phyloP scores from a whole-genome alignment of 1,140 invertebrate genomes.

The Tetragonula clypearis region DNA sequence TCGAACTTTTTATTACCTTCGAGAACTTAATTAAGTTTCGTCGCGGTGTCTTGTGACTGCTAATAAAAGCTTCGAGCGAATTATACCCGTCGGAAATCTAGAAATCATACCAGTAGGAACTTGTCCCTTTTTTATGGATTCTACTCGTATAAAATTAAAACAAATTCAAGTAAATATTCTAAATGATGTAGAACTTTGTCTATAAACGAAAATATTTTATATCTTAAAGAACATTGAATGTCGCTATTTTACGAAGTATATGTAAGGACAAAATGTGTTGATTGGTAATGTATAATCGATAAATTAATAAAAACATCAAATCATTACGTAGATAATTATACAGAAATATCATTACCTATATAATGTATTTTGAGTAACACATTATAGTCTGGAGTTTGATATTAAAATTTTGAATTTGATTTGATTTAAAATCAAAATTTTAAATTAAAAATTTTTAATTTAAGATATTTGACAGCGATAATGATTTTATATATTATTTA shows the following conservation, averaged over 20 bases:
- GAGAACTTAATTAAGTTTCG: neutral
- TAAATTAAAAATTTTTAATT: neutral
- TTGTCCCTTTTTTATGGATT: neutral
- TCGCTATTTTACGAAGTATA: neutral
- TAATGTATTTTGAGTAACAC: neutral
- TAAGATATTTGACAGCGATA: neutral
- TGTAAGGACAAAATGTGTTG: neutral
- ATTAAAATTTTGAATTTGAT: neutral
- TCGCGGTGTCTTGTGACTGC: neutral
- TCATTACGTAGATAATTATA: neutral
- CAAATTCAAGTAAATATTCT: neutral
- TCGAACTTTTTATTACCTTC: neutral
- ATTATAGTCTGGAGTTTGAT: neutral
- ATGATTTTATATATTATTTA: neutral
- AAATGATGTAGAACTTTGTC: neutral
- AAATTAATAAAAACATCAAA: neutral
- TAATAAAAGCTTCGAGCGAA: neutral
- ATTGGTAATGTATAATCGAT: neutral
- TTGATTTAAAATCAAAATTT: no score
- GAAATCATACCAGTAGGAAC: neutral
- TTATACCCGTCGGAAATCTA: neutral
- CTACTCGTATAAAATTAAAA: neutral
- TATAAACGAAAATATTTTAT: neutral
- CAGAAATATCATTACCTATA: neutral
- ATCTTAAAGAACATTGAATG: neutral